phyloP scores from a whole-genome alignment of 64 coral and sea anemone species.

The Montipora cactus region DNA sequence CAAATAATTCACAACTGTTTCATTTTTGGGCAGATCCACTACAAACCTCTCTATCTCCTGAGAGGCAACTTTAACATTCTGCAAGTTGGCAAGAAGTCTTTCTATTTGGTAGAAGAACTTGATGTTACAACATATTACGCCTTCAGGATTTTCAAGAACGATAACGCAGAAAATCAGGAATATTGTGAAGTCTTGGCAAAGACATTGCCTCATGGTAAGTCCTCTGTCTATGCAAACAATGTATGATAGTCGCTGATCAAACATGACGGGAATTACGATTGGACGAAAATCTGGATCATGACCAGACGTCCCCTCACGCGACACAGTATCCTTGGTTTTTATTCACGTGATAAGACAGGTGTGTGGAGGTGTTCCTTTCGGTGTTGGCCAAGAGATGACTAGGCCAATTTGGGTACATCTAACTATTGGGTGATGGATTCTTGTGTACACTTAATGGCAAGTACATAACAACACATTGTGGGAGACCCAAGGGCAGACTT shows the following conservation, averaged over 20 bases:
- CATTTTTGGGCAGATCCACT: background rate
- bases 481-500: no score
- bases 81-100: background rate
- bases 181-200: background rate
- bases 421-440: no score
- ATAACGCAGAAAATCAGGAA: background rate
- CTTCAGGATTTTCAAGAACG: background rate
- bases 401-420: no score
- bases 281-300: no score
- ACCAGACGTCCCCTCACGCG: no score
- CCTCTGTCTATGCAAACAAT: background rate
- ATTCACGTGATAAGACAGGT: no score
- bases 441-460: no score
- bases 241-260: background rate
- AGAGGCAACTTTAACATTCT: background rate
- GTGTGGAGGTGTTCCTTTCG: no score
- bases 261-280: no score
- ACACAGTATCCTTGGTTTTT: no score
- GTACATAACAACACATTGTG: no score
- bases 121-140: constrained; percentile 20
- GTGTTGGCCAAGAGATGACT: no score
- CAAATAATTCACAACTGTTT: background rate
- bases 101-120: constrained; percentile 10
- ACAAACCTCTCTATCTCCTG: background rate
- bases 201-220: constrained; percentile 21